Evolutionary conservation across 2,888 invertebrate species (phyloP).

Genomic region (Leucania comma): DNA sequence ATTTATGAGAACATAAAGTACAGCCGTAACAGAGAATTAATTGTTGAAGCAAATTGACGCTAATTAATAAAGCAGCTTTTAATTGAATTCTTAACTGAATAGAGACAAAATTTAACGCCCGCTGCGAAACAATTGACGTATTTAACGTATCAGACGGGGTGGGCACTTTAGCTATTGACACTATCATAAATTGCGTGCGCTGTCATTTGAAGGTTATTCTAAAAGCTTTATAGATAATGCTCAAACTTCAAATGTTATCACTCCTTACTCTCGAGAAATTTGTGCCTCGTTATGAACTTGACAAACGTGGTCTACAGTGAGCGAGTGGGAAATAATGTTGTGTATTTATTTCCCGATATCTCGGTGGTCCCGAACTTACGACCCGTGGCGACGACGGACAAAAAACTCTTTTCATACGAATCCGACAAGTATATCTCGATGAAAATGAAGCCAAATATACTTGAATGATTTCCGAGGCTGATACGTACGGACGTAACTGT

Average conservation of each 20-base stretch:
- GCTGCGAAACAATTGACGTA: background rate
- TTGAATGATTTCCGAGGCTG: background rate
- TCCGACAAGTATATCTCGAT: background rate
- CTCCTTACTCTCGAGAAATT: slow-evolving; percentile 5
- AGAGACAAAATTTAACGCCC: background rate
- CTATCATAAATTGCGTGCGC: background rate
- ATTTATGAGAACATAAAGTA: slow-evolving; percentile 2
- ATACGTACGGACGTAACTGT: background rate
- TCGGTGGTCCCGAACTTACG: background rate
- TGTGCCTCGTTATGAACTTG: background rate
- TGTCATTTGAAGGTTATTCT: background rate
- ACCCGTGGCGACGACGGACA: background rate
- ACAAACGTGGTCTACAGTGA: background rate
- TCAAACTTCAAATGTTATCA: slow-evolving; percentile 6
- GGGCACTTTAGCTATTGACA: background rate
- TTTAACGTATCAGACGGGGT: background rate
- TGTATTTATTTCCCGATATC: slow-evolving; percentile 18
- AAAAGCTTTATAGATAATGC: background rate
- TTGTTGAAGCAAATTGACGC: slow-evolving; percentile 29
- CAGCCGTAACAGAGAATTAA: slow-evolving; percentile 9
- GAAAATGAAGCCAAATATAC: background rate
- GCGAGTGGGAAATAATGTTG: slow-evolving; percentile 2
- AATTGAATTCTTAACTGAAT: slow-evolving; percentile 10
- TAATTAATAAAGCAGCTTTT: slow-evolving; percentile 27
- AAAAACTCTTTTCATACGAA: background rate